phyloP scores from a whole-genome alignment of 2,797 vertebrate species.

The Denticeps clupeoides region DNA sequence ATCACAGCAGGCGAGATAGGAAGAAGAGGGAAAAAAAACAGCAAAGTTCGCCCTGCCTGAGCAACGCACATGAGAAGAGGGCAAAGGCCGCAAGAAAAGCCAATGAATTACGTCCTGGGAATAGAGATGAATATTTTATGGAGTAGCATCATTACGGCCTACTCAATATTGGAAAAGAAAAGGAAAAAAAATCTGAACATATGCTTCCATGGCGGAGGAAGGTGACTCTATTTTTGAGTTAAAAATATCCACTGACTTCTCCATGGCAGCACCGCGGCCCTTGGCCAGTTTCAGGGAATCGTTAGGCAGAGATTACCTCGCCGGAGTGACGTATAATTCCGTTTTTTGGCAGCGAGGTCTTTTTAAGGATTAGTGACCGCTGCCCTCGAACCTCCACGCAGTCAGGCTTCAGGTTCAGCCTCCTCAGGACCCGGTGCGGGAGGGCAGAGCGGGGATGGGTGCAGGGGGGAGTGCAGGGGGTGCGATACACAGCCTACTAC shows the following conservation, averaged over 20 bases:
- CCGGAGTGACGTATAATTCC: constrained; percentile 16
- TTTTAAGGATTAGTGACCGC: constrained; percentile 20
- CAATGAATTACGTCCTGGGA: too few species aligned
- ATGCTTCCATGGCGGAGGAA: too few species aligned
- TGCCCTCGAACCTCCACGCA: constrained; percentile 9
- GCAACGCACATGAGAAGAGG: background rate
- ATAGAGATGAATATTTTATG: too few species aligned
- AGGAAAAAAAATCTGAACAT: background rate
- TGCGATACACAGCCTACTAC: background rate
- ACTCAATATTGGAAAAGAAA: background rate
- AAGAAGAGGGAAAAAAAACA: background rate
- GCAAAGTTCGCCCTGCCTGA: background rate
- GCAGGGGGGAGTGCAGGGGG: background rate
- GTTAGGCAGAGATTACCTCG: constrained; percentile 4
- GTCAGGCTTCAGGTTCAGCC: background rate
- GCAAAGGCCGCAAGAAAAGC: too few species aligned
- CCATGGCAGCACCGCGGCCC: background rate
- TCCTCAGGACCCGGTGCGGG: background rate
- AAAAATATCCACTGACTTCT: too few species aligned
- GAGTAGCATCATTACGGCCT: too few species aligned
- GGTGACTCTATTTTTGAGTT: too few species aligned
- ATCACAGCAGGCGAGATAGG: background rate
- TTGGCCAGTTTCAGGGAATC: constrained; percentile 2
- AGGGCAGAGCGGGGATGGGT: background rate
- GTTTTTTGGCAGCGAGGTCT: constrained; percentile 9